Evolutionary conservation across 1,140 invertebrate genomes (phyloP), one percentile per base, ranked within the genome.

Genomic region (Zaprionus tsacasi): DNA sequence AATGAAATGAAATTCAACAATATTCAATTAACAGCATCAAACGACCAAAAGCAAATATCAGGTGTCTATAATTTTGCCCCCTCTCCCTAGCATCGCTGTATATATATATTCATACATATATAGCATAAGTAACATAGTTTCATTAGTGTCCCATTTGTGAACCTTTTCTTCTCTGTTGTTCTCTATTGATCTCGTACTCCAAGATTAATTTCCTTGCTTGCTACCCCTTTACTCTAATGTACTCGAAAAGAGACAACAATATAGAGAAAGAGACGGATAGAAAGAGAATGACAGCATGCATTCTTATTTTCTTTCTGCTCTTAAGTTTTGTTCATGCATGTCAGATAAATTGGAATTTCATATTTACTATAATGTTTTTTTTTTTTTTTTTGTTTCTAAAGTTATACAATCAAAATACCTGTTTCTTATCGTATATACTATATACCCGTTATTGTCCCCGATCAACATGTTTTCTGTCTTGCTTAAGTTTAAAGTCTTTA

Each of bases 1-100:
- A 45, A 27, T 13, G 10, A 50, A 50, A 50, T 25, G 3, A 17
- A 50, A 50, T 50, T 50, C 45, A 50, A 50, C 45, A 50, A 6
- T 50, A 50, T 50, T 25, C 45, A 45, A 61, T 27, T 59, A 68
- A 59, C 66, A 35, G 35, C 65, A 70, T 59, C 56, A 58, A 61
- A 40, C 57, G 70, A 68, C 64, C 61, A 60, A 64, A 64, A 56
- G 43, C 67, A 58, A 59, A 54, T 58, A 68, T 78, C 77, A 82
- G 80, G 77, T 82, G 68, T 75, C 76, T 80, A 78, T 59, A 79
- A 70, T 27, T 43, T 33, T 65, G 6, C 35, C 48, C 33, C 67
- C 21, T 64, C 33, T 35, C 13, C 25, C 10, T 63, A 63, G 60
- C 54, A 54, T 66, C 38, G 36, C 21, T 57, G 36, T 69, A 38